Percentiles rank a stretch among this genome's conserved stretches.
Evolutionary conservation across 1,140 invertebrate species (phyloP).

Genomic region (Hesperophylax magnus): DNA sequence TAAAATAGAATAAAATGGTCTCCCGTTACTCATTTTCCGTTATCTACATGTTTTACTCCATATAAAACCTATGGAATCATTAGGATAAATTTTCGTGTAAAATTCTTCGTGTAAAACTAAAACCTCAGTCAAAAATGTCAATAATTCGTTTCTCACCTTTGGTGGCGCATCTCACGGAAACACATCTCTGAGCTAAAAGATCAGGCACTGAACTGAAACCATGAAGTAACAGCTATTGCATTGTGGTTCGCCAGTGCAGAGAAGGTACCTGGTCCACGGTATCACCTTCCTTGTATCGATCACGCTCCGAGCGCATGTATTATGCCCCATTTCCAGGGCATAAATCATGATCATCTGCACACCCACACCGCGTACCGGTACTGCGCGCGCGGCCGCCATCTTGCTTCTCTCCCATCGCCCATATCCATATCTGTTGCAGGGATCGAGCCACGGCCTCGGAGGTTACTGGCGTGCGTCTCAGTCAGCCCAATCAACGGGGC

Average conservation of each 20-base stretch:
- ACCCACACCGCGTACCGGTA: not conserved
- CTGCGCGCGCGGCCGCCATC: not conserved
- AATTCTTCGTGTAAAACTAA: too few relatives aligned
- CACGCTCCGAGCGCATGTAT: slow-evolving; percentile 21
- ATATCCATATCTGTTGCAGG: slow-evolving; percentile 7
- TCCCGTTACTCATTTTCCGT: too few relatives aligned
- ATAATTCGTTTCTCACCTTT: too few relatives aligned
- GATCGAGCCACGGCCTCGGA: slow-evolving; percentile 19
- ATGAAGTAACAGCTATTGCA: not conserved
- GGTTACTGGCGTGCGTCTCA: slow-evolving; percentile 21
- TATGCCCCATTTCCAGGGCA: slow-evolving; percentile 39
- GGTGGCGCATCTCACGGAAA: too few relatives aligned
- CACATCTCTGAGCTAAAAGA: too few relatives aligned
- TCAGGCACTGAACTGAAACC: not conserved
- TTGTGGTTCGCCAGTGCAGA: too few relatives aligned
- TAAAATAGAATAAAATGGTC: too few relatives aligned
- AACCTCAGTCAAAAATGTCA: too few relatives aligned
- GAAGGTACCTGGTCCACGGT: not conserved
- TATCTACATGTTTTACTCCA: too few relatives aligned
- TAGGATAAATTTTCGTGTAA: too few relatives aligned
- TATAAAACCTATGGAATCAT: too few relatives aligned
- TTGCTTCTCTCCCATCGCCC: slow-evolving; percentile 11
- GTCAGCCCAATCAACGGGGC: slow-evolving; percentile 10
- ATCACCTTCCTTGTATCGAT: slow-evolving; percentile 12
- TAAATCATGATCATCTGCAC: slow-evolving; percentile 34